Evolutionary conservation across 2,797 vertebrate genomes (phyloP).

Genomic region (Synaphobranchus kaupii): DNA sequence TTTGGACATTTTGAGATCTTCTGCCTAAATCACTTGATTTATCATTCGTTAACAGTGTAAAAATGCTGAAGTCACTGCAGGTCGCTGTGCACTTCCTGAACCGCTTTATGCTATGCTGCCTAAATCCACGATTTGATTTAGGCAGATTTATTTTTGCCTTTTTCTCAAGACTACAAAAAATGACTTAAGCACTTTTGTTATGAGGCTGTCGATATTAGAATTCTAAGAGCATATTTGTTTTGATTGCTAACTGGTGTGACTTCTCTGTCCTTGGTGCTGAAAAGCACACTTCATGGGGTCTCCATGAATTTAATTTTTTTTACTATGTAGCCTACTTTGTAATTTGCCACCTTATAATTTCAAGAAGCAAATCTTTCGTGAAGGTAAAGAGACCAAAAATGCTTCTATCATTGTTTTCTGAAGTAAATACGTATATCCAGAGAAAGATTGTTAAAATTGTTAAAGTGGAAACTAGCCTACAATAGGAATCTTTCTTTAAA

Average conservation of each 20-base stretch:
- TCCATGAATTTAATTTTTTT: no score
- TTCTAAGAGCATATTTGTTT: background rate
- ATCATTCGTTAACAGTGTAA: no score
- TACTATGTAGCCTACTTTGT: background rate
- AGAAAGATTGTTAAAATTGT: background rate
- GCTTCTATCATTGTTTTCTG: background rate
- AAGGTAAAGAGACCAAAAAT: background rate
- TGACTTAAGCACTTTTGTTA: no score
- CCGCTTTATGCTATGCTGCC: no score
- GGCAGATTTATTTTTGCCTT: no score
- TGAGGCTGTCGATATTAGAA: no score
- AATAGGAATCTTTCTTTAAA: background rate
- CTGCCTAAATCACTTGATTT: no score
- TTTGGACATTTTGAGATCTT: no score
- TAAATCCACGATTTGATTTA: no score
- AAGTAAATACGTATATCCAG: background rate
- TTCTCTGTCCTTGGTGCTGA: conserved; percentile 21
- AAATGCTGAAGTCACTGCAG: no score
- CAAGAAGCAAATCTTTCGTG: background rate
- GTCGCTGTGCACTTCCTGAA: no score
- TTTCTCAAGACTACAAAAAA: no score
- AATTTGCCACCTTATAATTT: background rate
- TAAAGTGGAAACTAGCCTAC: background rate
- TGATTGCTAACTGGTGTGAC: background rate
- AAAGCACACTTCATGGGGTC: background rate